Base-by-base conservation (phyloP, 2,113 vertebrate genomes). In the Romanogobio albipinnatus region DNA sequence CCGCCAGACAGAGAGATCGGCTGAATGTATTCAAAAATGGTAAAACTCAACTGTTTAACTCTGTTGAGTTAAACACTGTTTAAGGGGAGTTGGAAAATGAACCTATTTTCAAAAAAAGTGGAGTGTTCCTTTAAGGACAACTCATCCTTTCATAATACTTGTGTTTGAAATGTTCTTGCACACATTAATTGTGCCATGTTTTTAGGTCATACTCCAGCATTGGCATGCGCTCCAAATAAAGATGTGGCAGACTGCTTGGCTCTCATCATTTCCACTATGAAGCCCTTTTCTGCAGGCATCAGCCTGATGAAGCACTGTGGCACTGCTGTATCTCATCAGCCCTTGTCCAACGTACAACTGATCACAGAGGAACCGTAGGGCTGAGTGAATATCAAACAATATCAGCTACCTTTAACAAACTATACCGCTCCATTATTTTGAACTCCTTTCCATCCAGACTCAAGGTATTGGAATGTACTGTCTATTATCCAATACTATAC, bases 191-290 rank as follows among this genome's bases (percentile, higher is more conserved):
- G 53, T 56, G 53, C 17, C 53, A 22, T 56, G 53, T 56, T 10
- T 73, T 56, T 76, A 93, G 98, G 97, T 90, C 96, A 96, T 91
- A 99, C 97, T 75, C 98, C 98, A 26, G 98, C 98, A 82, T 91
- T 99, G 94, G 97, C 98, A 4, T 99, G 98, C 1, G 97, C 98
- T 58, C 96, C 98, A 47, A 99, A 99, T 95, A 98, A 99, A 93
- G 97, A 99, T 13, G 97, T 99, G 68, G 98, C 98, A 0, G 96
- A 99, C 92, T 99, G 98, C 90, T 95, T 99, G 94, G 96, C 98
- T 91, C 94, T 99, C 89, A 99, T 99, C 94, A 97, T 99, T 80
- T 98, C 98, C 95, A 99, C 97, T 94, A 99, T 99, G 98, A 99
- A 97, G 96, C 96, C 96, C 95, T 98, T 98, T 92, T 95, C 87